These are phyloP conservation scores for Trilocha varians DNA, from an alignment of 2,888 invertebrate genomes.

Conservation along the genomic window DNA sequence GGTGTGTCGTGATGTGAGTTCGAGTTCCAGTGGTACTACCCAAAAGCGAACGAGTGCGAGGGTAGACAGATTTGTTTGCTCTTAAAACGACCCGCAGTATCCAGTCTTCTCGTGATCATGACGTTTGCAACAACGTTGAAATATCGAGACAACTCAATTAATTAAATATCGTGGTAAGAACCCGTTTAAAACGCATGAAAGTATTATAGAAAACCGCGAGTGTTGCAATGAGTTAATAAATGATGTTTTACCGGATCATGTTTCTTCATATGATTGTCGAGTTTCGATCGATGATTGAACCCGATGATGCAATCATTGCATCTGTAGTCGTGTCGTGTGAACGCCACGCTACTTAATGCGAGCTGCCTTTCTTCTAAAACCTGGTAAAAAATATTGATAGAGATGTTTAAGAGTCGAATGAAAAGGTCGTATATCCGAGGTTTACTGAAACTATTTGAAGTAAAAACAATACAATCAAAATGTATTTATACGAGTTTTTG, in stretches of 20 bases:
- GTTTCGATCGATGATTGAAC: conserved; percentile 49
- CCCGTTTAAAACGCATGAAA: too few relatives aligned
- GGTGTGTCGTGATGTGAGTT: too few relatives aligned
- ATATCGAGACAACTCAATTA: too few relatives aligned
- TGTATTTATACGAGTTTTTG: neutral
- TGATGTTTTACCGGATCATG: conserved; percentile 35
- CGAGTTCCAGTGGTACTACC: too few relatives aligned
- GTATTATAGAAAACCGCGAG: too few relatives aligned
- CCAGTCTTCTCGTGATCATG: too few relatives aligned
- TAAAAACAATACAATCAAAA: neutral
- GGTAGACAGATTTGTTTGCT: too few relatives aligned
- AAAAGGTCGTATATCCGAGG: neutral
- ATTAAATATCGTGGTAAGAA: too few relatives aligned
- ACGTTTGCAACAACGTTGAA: too few relatives aligned
- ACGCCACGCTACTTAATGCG: conserved; percentile 24
- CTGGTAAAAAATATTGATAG: conserved; percentile 16
- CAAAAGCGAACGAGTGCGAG: too few relatives aligned
- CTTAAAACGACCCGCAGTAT: too few relatives aligned
- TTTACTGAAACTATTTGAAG: neutral
- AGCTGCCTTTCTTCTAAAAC: conserved; percentile 39
- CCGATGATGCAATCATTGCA: conserved; percentile 44
- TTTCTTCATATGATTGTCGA: conserved; percentile 46
- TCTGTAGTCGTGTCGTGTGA: conserved; percentile 36
- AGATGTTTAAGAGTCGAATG: neutral
- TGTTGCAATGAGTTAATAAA: too few relatives aligned